Evolutionary conservation across 2,888 invertebrate genomes (phyloP).

Genomic region (Papilio protenor): DNA sequence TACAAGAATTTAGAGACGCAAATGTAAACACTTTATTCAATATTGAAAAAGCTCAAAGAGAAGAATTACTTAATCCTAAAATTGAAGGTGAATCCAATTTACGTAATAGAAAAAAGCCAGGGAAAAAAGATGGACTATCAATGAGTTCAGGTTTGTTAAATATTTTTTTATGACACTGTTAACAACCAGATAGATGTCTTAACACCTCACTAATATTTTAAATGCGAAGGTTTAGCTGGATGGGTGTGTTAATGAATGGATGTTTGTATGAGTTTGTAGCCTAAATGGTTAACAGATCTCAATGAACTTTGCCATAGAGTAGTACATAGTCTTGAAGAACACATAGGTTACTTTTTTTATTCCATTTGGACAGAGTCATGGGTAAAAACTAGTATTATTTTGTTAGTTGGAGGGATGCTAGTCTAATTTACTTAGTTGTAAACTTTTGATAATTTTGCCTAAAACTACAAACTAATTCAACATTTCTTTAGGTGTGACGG

Average conservation of each 20-base stretch:
- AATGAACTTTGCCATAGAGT: too few relatives aligned
- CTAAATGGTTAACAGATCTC: too few relatives aligned
- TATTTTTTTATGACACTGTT: background rate
- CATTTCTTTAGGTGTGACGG: slow-evolving; percentile 87
- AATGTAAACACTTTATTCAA: slow-evolving; percentile 91
- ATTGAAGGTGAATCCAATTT: slow-evolving; percentile 73
- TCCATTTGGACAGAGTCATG: too few relatives aligned
- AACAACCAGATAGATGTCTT: background rate
- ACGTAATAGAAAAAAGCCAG: slow-evolving; percentile 86
- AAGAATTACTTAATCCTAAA: slow-evolving; percentile 86
- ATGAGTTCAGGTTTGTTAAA: slow-evolving; percentile 83
- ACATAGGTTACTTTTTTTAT: too few relatives aligned
- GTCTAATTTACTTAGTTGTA: too few relatives aligned
- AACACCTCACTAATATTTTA: background rate
- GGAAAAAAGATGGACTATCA: slow-evolving; percentile 86
- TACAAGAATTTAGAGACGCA: slow-evolving; percentile 91
- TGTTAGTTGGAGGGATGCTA: too few relatives aligned
- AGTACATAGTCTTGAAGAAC: too few relatives aligned
- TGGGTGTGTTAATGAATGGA: too few relatives aligned
- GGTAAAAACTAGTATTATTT: too few relatives aligned
- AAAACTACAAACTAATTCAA: background rate
- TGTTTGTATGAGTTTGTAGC: too few relatives aligned
- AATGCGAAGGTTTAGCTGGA: too few relatives aligned
- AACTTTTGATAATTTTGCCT: background rate
- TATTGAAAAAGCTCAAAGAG: slow-evolving; percentile 90